These are phyloP conservation scores for Lates calcarifer DNA, from an alignment of 2,113 vertebrate genomes.

Conservation along the genomic window DNA sequence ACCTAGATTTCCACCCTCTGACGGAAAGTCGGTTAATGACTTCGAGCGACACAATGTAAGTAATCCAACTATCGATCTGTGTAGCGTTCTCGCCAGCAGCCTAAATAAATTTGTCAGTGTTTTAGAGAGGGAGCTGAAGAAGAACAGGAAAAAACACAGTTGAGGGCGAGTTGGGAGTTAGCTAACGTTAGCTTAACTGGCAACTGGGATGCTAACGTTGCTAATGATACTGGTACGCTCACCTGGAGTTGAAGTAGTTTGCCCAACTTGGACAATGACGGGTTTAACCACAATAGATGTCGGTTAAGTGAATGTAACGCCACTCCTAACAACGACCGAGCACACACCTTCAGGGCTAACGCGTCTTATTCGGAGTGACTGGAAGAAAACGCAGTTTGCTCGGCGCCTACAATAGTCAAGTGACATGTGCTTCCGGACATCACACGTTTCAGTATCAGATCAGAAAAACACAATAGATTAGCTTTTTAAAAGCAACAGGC, in stretches of 20 bases:
- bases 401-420: slow-evolving; percentile 56
- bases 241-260: slow-evolving; percentile 57
- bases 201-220: slow-evolving; percentile 63
- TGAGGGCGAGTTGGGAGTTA: slow-evolving; percentile 56
- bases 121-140: slow-evolving; percentile 4
- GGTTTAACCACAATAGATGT: neutral
- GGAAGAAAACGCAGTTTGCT: slow-evolving; percentile 57
- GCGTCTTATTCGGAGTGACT: neutral
- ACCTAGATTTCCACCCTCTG: slow-evolving; percentile 93
- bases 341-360: neutral
- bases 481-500: rapidly evolving
- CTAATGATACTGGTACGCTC: slow-evolving; percentile 51
- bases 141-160: slow-evolving; percentile 19
- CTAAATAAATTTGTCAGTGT: neutral
- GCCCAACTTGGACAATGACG: slow-evolving; percentile 6
- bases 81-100: rapidly evolving
- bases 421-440: slow-evolving; percentile 82
- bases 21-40: slow-evolving; percentile 92
- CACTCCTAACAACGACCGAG: rapidly evolving
- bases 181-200: slow-evolving; percentile 62
- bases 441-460: slow-evolving; percentile 58
- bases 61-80: slow-evolving; percentile 53
- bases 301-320: neutral
- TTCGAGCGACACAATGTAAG: slow-evolving; percentile 92
- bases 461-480: slow-evolving; percentile 22